Conservation (phyloP, 2,113 vertebrate species). For the Sitta europaea region DNA sequence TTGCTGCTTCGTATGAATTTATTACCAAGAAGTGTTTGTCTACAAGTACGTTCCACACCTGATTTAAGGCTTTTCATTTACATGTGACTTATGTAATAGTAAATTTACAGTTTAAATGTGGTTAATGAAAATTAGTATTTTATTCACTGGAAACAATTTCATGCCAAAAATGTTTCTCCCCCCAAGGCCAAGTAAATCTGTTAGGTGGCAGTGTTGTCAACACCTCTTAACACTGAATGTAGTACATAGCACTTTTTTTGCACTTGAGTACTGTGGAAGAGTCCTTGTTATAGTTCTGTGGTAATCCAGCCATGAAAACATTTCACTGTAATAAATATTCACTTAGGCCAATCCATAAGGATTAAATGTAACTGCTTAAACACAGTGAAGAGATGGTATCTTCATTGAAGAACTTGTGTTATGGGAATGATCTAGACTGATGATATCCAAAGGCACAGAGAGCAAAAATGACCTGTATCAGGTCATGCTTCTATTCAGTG, state of each 20-base stretch:
- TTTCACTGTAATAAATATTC: not conserved
- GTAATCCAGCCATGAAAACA: not conserved
- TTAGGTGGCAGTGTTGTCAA: not conserved
- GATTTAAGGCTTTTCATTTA: slow-evolving; percentile 30
- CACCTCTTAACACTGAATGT: not conserved
- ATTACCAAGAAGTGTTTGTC: slow-evolving; percentile 24
- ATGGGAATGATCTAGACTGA: not conserved
- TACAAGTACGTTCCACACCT: not conserved
- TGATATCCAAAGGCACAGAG: not conserved
- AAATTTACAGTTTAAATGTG: not conserved
- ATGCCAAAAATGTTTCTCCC: not conserved
- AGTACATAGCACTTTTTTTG: not conserved
- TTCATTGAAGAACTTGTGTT: not conserved
- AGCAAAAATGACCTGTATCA: not conserved
- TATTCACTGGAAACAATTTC: not conserved
- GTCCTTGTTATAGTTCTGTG: not conserved
- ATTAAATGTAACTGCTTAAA: not conserved
- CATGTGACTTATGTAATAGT: not conserved
- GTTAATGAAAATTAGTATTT: slow-evolving; percentile 32
- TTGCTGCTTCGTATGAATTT: not conserved
- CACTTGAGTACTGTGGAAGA: not conserved
- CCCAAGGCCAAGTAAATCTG: not conserved
- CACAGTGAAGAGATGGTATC: not conserved
- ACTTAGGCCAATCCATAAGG: not conserved
- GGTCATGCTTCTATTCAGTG: not conserved